Evolutionary conservation across 2,113 vertebrate genomes (phyloP).

Genomic region (Mobula birostris): DNA sequence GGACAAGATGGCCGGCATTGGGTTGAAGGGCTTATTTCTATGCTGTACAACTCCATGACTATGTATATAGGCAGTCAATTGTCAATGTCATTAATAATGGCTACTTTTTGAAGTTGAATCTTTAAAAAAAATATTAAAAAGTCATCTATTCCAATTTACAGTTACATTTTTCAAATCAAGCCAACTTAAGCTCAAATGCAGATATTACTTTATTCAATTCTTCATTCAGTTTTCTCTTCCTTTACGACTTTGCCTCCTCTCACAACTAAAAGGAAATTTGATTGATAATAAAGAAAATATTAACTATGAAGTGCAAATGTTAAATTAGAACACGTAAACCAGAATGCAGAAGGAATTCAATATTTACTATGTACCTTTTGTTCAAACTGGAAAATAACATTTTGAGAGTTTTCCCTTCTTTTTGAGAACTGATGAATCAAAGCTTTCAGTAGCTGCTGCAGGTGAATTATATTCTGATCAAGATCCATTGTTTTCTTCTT

Average conservation of each 20-base stretch:
- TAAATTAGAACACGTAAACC: background rate
- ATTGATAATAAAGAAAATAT: background rate
- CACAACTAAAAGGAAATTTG: too few relatives aligned
- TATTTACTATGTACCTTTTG: conserved; percentile 9
- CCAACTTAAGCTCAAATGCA: background rate
- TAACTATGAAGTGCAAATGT: background rate
- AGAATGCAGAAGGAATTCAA: background rate
- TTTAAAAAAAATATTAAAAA: background rate
- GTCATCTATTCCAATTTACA: background rate
- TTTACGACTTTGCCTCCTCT: background rate
- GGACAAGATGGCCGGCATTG: too few relatives aligned
- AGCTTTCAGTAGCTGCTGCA: conserved; percentile 79
- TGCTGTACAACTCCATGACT: too few relatives aligned
- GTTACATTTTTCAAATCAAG: background rate
- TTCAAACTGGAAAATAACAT: conserved; percentile 1
- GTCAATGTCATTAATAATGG: background rate
- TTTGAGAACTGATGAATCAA: conserved; percentile 79
- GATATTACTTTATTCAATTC: background rate
- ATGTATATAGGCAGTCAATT: background rate
- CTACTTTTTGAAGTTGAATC: background rate
- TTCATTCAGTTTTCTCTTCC: background rate
- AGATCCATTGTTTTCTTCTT: conserved; percentile 73
- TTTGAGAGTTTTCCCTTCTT: conserved; percentile 45
- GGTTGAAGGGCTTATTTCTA: too few relatives aligned
- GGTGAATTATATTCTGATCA: conserved; percentile 76